These are phyloP conservation scores for Lithophane ornitopus DNA, from an alignment of 2,888 invertebrate genomes.

Conservation along the genomic window DNA sequence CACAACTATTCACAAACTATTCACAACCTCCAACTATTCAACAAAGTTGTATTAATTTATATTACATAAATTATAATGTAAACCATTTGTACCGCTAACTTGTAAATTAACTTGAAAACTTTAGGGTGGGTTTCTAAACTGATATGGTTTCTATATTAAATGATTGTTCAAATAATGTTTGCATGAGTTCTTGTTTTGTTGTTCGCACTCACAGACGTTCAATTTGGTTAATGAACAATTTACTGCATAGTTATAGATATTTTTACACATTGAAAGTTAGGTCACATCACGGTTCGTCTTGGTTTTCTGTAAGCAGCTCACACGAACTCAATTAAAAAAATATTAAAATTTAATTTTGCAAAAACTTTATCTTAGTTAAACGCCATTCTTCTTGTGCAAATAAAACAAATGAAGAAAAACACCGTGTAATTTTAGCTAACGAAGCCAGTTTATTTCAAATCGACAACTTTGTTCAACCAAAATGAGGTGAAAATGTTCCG, in stretches of 20 bases:
- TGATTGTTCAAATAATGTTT: conserved; percentile 1
- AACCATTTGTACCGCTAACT: conserved; percentile 18
- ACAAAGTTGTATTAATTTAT: conserved; percentile 1
- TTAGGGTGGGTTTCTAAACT: conserved; percentile 4
- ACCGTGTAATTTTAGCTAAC: background rate
- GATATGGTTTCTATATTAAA: conserved; percentile 10
- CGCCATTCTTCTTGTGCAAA: background rate
- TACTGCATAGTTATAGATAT: background rate
- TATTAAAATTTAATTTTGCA: too few species aligned
- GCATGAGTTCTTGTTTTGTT: background rate
- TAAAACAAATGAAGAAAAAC: background rate
- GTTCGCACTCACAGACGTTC: background rate
- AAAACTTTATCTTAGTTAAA: background rate
- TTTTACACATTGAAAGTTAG: background rate
- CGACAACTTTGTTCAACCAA: conserved; percentile 17
- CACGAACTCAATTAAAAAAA: background rate
- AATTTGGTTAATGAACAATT: too few species aligned
- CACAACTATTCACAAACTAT: too few species aligned
- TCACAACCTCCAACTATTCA: background rate
- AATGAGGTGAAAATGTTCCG: conserved; percentile 17
- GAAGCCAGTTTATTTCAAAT: conserved; percentile 13
- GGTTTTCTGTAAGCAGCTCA: background rate
- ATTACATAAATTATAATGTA: background rate
- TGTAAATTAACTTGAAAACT: conserved; percentile 33
- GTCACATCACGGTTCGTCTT: background rate